Evolutionary conservation across 1,140 invertebrate genomes (phyloP), one percentile per base, ranked within the genome.

Genomic region (Drosophila nebulosa): DNA sequence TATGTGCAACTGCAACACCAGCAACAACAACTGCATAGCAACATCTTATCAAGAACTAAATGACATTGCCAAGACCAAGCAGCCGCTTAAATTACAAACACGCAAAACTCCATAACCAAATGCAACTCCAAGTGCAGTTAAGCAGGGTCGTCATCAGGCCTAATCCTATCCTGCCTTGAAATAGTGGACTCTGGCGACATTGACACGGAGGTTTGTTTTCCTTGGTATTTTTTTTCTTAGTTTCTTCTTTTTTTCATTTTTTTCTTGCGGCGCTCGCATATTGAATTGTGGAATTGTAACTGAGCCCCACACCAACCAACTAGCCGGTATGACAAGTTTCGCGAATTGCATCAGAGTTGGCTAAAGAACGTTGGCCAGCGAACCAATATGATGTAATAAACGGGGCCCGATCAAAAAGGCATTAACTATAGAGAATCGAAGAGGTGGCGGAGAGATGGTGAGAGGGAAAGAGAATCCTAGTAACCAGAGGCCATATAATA

Each of bases 1-100:
- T 86, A 86, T 86, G 83, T 78, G 80, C 69, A 68, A 32, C 53
- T 36, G 27, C 52, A 30, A 30, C 52, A 53, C 22, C n/a, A 53
- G 58, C 76, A 46, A 42, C 53, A 56, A 55, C 52, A 55, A 66
- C 77, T 79, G 55, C 63, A 69, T 52, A 63, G 70, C 61, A 60
- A 64, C 70, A 59, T 88, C 83, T 86, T 88, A 86, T 86, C 83
- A 86, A 86, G 78, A 67, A 62, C 71, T 72, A 86, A 86, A 86
- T 86, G 83, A 88, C 83, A 86, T 71, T 71, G 71, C 66, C 30
- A 65, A 52, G 60, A 65, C 52, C 52, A 30, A 55, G 52, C 84
- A 66, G 52, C 72, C 81, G 81, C 78, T 85, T 86, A 81, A 81
- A 69, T 86, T 86, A 81, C 81, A 85, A 81, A 68, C 80, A 81